A percentile compares a stretch with the other conserved stretches of the same genome.
Conservation (phyloP, 1,140 invertebrate species). For the Nomia melanderi region DNA sequence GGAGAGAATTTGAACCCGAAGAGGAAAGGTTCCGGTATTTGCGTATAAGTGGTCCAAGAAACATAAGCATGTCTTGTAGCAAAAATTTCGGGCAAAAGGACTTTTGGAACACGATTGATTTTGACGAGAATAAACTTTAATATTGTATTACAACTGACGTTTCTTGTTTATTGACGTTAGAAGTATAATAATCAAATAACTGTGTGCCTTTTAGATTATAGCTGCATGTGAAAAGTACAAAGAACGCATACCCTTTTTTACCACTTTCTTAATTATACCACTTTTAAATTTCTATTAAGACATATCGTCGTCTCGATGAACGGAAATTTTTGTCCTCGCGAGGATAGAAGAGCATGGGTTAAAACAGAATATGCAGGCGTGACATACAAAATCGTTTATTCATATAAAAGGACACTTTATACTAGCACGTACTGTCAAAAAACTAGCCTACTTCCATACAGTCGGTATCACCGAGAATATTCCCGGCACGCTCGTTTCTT, state of each 20-base stretch:
- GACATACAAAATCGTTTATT: slow-evolving; percentile 80
- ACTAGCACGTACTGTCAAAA: slow-evolving; percentile 78
- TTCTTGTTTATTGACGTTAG: background rate
- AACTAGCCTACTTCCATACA: slow-evolving; percentile 73
- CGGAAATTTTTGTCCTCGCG: background rate
- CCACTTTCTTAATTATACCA: too few species aligned
- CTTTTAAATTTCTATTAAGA: background rate
- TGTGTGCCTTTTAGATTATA: too few species aligned
- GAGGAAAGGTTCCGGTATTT: slow-evolving; percentile 79
- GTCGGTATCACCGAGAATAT: slow-evolving; percentile 66
- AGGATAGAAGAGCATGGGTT: background rate
- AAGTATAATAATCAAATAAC: background rate
- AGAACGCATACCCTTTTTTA: too few species aligned
- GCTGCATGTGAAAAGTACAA: too few species aligned
- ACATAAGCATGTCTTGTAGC: slow-evolving; percentile 75
- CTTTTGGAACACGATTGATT: slow-evolving; percentile 82
- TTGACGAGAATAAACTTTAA: slow-evolving; percentile 78
- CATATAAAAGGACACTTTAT: slow-evolving; percentile 80
- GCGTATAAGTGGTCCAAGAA: slow-evolving; percentile 77
- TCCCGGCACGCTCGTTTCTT: slow-evolving; percentile 68
- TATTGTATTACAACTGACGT: background rate
- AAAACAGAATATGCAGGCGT: slow-evolving; percentile 3
- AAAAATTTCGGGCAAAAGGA: slow-evolving; percentile 79
- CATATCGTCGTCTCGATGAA: background rate
- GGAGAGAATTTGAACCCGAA: slow-evolving; percentile 67